Percentiles rank a stretch among this genome's conserved stretches.
These are phyloP conservation scores for Heliconius aoede DNA, from an alignment of 2,888 invertebrate species.

Conservation along the genomic window DNA sequence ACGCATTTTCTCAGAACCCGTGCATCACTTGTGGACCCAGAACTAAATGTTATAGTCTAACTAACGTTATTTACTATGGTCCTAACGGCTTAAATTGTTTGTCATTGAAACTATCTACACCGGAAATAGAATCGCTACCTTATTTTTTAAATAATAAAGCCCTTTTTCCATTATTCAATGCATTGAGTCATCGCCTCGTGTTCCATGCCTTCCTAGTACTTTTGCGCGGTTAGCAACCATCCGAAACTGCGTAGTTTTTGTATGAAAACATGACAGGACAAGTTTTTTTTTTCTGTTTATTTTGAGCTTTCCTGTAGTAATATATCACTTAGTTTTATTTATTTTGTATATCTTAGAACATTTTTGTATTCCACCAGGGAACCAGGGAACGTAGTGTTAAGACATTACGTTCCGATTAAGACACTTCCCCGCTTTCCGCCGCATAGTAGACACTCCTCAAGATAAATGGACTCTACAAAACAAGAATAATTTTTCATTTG, in stretches of 20 bases:
- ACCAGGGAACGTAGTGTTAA: not conserved
- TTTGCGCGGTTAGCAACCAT: conserved; percentile 50
- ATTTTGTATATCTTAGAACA: not conserved
- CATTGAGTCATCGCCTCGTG: conserved; percentile 41
- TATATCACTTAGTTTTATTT: not conserved
- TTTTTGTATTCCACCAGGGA: too few species aligned
- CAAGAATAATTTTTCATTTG: too few species aligned
- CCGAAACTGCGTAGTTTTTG: conserved; percentile 26
- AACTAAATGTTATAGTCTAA: not conserved
- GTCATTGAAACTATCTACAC: not conserved
- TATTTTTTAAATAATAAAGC: conserved; percentile 39
- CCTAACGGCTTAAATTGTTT: conserved; percentile 8
- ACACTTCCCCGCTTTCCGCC: too few species aligned
- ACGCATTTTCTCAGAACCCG: too few species aligned
- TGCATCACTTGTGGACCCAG: not conserved
- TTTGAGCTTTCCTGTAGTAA: not conserved
- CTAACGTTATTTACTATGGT: not conserved
- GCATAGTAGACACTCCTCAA: too few species aligned
- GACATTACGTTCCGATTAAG: not conserved
- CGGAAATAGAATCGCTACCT: not conserved
- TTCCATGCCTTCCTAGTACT: conserved; percentile 52
- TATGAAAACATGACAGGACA: not conserved
- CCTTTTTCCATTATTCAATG: conserved; percentile 34
- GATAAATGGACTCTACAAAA: too few species aligned
- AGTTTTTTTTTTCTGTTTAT: not conserved